Evolutionary conservation across 1,140 invertebrate species (phyloP).

Genomic region (Radopholus similis): DNA sequence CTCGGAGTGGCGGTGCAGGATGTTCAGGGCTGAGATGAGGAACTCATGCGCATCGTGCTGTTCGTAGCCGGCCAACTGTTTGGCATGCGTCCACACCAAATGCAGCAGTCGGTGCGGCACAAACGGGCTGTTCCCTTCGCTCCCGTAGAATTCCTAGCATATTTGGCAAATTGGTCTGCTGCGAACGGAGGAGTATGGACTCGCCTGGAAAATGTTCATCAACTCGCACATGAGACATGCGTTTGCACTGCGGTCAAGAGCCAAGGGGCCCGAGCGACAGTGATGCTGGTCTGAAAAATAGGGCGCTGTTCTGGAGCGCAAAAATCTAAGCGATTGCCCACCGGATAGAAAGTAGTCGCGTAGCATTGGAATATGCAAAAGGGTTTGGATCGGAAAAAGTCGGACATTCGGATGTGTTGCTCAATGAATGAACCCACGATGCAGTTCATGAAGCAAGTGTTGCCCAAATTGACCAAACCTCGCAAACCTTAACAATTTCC

Average conservation of each 20-base stretch:
- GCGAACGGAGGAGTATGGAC: constrained; percentile 64
- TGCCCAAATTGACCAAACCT: constrained; percentile 91
- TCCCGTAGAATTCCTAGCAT: constrained; percentile 43
- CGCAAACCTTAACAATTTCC: too few species aligned
- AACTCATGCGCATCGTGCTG: constrained; percentile 99
- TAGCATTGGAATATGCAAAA: constrained; percentile 87
- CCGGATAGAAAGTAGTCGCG: constrained; percentile 85
- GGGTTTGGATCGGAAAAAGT: constrained; percentile 34
- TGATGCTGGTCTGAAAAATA: constrained; percentile 73
- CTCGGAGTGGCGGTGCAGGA: constrained; percentile 78
- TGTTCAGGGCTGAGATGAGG: constrained; percentile 87
- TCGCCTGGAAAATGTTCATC: constrained; percentile 67
- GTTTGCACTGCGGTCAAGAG: constrained; percentile 61
- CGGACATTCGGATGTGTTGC: too few species aligned
- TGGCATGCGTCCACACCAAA: constrained; percentile 84
- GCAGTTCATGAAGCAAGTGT: constrained; percentile 93
- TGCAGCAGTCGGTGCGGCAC: constrained; percentile 71
- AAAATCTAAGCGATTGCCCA: not conserved
- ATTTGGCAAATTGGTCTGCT: too few species aligned
- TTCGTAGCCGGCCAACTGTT: constrained; percentile 85
- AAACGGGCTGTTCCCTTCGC: constrained; percentile 61
- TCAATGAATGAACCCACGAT: not conserved
- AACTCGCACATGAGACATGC: constrained; percentile 88
- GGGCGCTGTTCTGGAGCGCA: not conserved
- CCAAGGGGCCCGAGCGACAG: constrained; percentile 63